Evolutionary conservation across 2,113 vertebrate genomes (phyloP).

Genomic region (Scartelaos histophorus): DNA sequence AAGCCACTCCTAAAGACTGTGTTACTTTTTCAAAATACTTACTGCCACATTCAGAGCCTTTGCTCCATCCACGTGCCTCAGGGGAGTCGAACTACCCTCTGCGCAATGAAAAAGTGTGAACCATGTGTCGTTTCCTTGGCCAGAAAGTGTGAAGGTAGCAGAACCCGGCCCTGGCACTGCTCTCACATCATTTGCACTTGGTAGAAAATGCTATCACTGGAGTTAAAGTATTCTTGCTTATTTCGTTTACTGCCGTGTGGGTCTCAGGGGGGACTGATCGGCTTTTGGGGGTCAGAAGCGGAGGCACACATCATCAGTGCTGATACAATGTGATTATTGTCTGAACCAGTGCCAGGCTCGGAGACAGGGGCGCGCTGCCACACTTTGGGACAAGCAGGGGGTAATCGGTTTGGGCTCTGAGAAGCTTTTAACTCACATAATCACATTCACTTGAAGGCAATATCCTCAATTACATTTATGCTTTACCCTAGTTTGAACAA

Average conservation of each 20-base stretch:
- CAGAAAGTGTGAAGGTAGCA: conserved; percentile 69
- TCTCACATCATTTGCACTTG: conserved; percentile 73
- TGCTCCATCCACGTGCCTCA: conserved; percentile 40
- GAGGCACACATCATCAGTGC: conserved; percentile 61
- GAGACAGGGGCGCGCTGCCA: conserved; percentile 44
- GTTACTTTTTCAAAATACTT: conserved; percentile 33
- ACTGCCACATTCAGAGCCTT: conserved; percentile 23
- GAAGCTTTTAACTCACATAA: conserved; percentile 58
- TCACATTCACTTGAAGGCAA: conserved; percentile 36
- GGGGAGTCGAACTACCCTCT: conserved; percentile 48
- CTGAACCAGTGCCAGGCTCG: conserved; percentile 57
- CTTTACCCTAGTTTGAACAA: not conserved
- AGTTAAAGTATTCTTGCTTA: conserved; percentile 67
- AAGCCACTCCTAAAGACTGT: conserved; percentile 17
- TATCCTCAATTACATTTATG: not conserved
- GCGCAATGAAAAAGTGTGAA: conserved; percentile 69
- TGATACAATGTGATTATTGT: conserved; percentile 67
- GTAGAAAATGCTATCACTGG: conserved; percentile 67
- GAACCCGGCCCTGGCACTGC: conserved; percentile 61
- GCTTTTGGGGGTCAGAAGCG: conserved; percentile 50
- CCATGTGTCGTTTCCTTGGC: conserved; percentile 66
- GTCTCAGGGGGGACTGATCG: conserved; percentile 56
- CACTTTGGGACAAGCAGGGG: conserved; percentile 54
- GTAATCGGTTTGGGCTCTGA: conserved; percentile 58
- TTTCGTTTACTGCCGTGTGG: conserved; percentile 65